phyloP scores from a whole-genome alignment of 1,140 invertebrate genomes.

The Penaeus indicus region DNA sequence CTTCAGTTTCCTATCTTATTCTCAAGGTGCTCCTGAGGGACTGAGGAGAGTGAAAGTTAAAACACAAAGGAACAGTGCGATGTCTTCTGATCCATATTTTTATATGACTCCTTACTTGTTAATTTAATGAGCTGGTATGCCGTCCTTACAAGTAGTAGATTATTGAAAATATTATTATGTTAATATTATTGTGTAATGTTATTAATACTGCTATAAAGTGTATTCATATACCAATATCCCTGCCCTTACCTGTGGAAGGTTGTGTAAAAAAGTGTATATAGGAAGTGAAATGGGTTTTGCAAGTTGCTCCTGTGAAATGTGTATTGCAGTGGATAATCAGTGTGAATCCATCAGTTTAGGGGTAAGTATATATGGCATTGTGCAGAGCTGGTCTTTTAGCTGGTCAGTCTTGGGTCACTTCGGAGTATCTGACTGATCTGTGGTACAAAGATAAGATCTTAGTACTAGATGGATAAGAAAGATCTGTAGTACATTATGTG shows the following conservation, averaged over 20 bases:
- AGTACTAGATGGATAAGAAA: too few relatives aligned
- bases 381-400: too few relatives aligned
- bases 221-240: constrained; percentile 59
- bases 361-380: too few relatives aligned
- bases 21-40: constrained; percentile 59
- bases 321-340: constrained; percentile 44
- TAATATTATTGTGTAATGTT: constrained; percentile 57
- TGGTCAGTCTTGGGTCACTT: too few relatives aligned
- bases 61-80: constrained; percentile 61
- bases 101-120: constrained; percentile 63
- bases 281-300: constrained; percentile 38
- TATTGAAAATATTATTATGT: constrained; percentile 61
- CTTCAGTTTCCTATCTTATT: constrained; percentile 61
- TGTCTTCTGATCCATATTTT: constrained; percentile 65
- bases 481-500: too few relatives aligned
- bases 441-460: too few relatives aligned
- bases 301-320: constrained; percentile 52
- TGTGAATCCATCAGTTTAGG: too few relatives aligned
- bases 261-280: constrained; percentile 52
- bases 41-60: constrained; percentile 54
- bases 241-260: constrained; percentile 60
- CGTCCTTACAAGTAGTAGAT: constrained; percentile 63
- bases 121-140: constrained; percentile 65
- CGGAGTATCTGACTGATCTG: too few relatives aligned
- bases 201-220: constrained; percentile 58